Evolutionary conservation across 2,797 vertebrate genomes (phyloP), one percentile per base, ranked within the genome.

Genomic region (Anguilla obscura): DNA sequence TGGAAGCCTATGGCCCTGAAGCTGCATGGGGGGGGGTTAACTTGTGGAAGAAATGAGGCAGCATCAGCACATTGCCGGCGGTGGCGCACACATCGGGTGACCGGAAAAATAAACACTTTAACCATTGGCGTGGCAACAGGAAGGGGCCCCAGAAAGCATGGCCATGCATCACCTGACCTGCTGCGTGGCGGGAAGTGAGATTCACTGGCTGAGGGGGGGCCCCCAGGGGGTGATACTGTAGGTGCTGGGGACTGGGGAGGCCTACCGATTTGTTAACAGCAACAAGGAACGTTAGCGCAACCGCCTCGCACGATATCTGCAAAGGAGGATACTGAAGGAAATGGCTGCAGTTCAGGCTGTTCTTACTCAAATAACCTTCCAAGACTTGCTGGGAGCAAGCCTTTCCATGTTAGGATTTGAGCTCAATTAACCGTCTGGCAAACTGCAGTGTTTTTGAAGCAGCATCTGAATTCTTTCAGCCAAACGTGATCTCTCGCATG

Each of bases 61-160:
- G 74, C 74, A 21, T 76, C 63, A 69, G 63, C 63, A 69, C n/a
- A 71, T 71, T 33, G n/a, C 66, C 5, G n/a, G n/a, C 27, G n/a
- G 36, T 45, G 36, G 5, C 76, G 21, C 36, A 21, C 33, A 48
- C 33, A 80, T 48, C 21, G 36, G 76, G 5, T 48, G 76, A 80
- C 33, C 76, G 18, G 76, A 80, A 80, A 80, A 80, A 80, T 18
- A 80, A 80, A 80, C 76, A 80, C 63, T 48, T 30, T 24, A 80
- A 48, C 76, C 4, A 45, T 8, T 80, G 33, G 18, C 76, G 45
- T 21, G 76, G 76, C 76, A 18, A 21, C 18, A 48, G 18, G 36
- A 48, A 40, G 33, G 76, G 33, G 76, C 71, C 40, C 71, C 71
- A 76, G 71, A 76, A 76, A 36, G 71, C 71, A 76, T 0, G 14